phyloP scores from a whole-genome alignment of 2,797 vertebrate species.

The Sandelia bainsii region DNA sequence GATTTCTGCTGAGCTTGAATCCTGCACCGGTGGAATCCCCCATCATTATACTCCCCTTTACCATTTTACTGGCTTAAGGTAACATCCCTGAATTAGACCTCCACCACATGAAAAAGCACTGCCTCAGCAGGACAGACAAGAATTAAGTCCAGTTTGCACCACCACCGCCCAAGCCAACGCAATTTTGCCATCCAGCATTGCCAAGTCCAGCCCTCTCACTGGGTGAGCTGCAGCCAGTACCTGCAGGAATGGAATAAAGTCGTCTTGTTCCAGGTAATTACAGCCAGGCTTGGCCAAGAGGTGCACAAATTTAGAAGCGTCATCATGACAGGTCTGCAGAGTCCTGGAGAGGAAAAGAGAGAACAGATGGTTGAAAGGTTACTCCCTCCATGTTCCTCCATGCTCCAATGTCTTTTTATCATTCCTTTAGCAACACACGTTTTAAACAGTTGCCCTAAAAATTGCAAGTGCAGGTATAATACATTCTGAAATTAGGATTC shows the following conservation, averaged over 20 bases:
- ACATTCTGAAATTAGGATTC: constrained; percentile 79
- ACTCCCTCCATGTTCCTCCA: constrained; percentile 46
- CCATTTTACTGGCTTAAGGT: constrained; percentile 40
- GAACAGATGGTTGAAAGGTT: constrained; percentile 83
- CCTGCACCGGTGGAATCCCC: constrained; percentile 1
- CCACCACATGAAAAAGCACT: constrained; percentile 52
- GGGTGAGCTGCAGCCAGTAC: constrained; percentile 81
- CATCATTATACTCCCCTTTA: constrained; percentile 5
- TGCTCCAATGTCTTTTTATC: constrained; percentile 26
- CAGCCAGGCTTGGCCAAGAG: constrained; percentile 94
- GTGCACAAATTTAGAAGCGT: constrained; percentile 93
- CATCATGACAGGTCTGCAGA: constrained; percentile 94
- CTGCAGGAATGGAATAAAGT: constrained; percentile 98
- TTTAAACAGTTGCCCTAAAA: constrained; percentile 52
- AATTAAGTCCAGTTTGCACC: constrained; percentile 48
- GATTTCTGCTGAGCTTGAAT: constrained; percentile 17
- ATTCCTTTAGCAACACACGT: constrained; percentile 43
- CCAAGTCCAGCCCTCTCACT: constrained; percentile 64
- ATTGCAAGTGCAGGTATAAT: constrained; percentile 53
- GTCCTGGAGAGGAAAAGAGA: constrained; percentile 85
- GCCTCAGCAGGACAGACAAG: constrained; percentile 50
- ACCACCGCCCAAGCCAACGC: constrained; percentile 44
- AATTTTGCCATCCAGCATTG: constrained; percentile 50
- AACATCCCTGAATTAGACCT: constrained; percentile 42
- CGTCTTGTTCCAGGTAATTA: constrained; percentile 95